phyloP scores from a whole-genome alignment of 64 coral and sea anemone genomes.

The Acropora yongei region DNA sequence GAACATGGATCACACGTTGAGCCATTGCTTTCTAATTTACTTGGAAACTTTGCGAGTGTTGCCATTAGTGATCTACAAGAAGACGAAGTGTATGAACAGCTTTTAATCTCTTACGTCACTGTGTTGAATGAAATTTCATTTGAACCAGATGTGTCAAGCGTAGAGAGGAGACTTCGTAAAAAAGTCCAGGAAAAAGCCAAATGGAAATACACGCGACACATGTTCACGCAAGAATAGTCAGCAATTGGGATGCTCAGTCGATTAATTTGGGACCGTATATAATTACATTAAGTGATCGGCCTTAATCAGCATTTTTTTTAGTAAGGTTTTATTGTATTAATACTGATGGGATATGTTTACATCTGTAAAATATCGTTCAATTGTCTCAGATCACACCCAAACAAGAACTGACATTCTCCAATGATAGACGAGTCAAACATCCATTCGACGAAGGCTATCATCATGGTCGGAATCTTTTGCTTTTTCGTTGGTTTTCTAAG shows the following conservation, averaged over 20 bases:
- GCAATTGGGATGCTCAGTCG: background rate
- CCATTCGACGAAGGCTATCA: no score
- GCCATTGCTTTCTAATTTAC: slow-evolving; percentile 10
- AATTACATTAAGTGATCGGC: no score
- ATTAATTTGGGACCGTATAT: no score
- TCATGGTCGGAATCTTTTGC: no score
- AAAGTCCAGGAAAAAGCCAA: slow-evolving; percentile 5
- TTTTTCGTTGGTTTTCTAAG: no score
- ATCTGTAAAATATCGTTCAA: no score
- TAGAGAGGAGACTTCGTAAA: slow-evolving; percentile 12
- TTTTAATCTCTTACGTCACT: slow-evolving; percentile 30
- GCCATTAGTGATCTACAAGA: slow-evolving; percentile 44
- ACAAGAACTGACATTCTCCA: no score
- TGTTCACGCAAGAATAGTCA: slow-evolving; percentile 12
- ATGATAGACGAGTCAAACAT: no score
- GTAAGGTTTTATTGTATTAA: no score
- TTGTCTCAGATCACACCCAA: no score
- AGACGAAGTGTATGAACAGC: slow-evolving; percentile 57
- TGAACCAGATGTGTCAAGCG: background rate
- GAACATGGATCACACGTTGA: background rate
- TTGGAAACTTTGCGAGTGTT: slow-evolving; percentile 22
- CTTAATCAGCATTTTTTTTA: no score
- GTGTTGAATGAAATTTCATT: slow-evolving; percentile 3
- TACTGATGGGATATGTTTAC: no score
- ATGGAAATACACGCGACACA: slow-evolving; percentile 41